Base-by-base conservation (phyloP, 2,888 invertebrate species). In the Subacronicta megacephala region DNA sequence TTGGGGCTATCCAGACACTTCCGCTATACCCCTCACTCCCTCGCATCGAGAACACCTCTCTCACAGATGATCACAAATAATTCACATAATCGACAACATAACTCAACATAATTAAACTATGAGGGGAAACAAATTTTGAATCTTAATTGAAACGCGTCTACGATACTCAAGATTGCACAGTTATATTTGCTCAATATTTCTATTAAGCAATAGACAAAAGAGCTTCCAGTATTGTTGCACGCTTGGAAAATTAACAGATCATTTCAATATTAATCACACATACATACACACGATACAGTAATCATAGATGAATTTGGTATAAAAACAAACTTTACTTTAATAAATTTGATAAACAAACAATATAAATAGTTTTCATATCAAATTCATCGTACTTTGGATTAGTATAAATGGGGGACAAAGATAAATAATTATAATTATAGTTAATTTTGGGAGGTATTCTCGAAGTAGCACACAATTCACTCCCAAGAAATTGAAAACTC, bases 21-120 rank as follows among this genome's bases (percentile, higher is more conserved):
- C 91, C 91, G 92, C 93, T 91, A 90, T 92, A 93, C 93, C 93
- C 93, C 93, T 91, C 93, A 92, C 93, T 93, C 93, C 92, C 93
- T 92, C 92, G 90, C 90, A 93, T 93, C 93, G 93, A 93, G 93
- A 93, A 94, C 93, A 94, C 93, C 93, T 93, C 93, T 93, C 93
- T 93, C 93, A 93, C 93, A 93, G 88, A 92, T 92, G 89, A 90
- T 91, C 88, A 92, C 89, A 94, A 92, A 91, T 90, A 89, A 91
- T 90, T 75, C 86, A 90, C 83, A 89, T 85, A 91, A 90, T 84
- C 86, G 91, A 93, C 86, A 86, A 80, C 89, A 90, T 78, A 92
- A 93, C 87, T 88, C 78, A 92, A 93, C 84, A 88, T 84, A 90
- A 92, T 83, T 85, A 87, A 88, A 89, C 88, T 89, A 88, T 86